Evolutionary conservation across 92 coral and sea anemone genomes (phyloP), one percentile per base, ranked within the genome.

Genomic region (Blastomussa wellsi): DNA sequence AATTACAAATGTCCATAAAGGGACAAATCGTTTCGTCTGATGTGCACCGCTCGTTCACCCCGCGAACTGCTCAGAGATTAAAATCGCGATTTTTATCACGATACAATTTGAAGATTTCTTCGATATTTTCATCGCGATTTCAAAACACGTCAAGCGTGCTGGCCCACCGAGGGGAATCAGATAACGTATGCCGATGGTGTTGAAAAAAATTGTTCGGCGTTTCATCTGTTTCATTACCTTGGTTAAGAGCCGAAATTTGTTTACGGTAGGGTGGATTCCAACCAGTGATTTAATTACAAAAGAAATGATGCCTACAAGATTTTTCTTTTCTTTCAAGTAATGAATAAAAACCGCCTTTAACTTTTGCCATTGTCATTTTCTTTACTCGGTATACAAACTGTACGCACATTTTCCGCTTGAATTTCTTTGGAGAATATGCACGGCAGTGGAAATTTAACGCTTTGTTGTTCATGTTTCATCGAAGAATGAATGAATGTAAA

Each of bases 1-100:
- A 89, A 89, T 86, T 85, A 79, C 49, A 76, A 76, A 77, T 81
- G 86, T 76, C 92, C 79, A 86, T 76, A 76, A 83, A 59, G 72
- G n/a, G n/a, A 74, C 86, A 82, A 73, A 82, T 73, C 55, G 57
- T 35, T 57, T 44, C 49, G 70, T 72, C 72, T 72, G 86, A 72
- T 14, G 85, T 57, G 79, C 28, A 74, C 79, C 79, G 79, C 79
- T 74, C 20, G 75, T 41, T 74, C 79, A 42, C 60, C 60, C 17
- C 62, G 55, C 79, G 79, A 74, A 47, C 76, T 41, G 83, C 66
- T 48, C 67, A 14, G 62, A 69, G 65, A 81, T 81, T 33, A 70
- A 47, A 49, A 82, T 82, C 72, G 33, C 20, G 60, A 64, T 73
- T 72, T 72, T 72, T 73, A 82, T 81, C 85, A 52, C 77, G 72